Conservation (phyloP, 1,140 invertebrate species). For the Listronotus oregonensis region DNA sequence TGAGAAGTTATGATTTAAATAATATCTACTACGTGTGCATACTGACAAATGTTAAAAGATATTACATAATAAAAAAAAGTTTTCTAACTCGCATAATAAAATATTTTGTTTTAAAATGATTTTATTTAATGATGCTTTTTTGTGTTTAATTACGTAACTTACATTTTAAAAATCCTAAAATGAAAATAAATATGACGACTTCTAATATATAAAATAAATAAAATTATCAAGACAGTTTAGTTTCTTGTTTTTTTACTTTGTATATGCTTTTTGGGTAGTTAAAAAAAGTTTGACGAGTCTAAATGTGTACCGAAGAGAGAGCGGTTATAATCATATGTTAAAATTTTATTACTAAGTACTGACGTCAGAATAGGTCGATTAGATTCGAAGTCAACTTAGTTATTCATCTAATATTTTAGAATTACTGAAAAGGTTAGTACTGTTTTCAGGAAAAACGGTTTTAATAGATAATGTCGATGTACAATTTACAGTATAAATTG, state of each 20-base stretch:
- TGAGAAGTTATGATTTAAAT: background rate
- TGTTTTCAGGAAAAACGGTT: too few relatives aligned
- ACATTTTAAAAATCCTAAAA: background rate
- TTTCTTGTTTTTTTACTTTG: background rate
- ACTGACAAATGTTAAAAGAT: background rate
- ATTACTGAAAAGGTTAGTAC: too few relatives aligned
- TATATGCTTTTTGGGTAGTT: background rate
- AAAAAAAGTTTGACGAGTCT: too few relatives aligned
- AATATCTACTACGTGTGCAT: slow-evolving; percentile 5
- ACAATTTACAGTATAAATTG: too few relatives aligned
- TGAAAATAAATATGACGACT: background rate
- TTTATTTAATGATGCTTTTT: slow-evolving; percentile 8
- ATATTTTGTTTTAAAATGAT: slow-evolving; percentile 3
- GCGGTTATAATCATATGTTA: too few relatives aligned
- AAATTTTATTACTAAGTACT: too few relatives aligned
- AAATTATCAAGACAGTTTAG: slow-evolving; percentile 34
- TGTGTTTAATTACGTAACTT: slow-evolving; percentile 12
- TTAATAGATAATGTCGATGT: too few relatives aligned
- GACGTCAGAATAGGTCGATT: too few relatives aligned
- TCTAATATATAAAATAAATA: background rate
- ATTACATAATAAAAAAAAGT: background rate
- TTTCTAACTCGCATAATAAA: slow-evolving; percentile 22
- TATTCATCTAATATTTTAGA: too few relatives aligned
- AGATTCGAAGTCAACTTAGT: too few relatives aligned
- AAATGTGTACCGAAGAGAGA: too few relatives aligned